Conservation (phyloP, 2,113 vertebrate genomes). For the Leptocoma aspasia region DNA sequence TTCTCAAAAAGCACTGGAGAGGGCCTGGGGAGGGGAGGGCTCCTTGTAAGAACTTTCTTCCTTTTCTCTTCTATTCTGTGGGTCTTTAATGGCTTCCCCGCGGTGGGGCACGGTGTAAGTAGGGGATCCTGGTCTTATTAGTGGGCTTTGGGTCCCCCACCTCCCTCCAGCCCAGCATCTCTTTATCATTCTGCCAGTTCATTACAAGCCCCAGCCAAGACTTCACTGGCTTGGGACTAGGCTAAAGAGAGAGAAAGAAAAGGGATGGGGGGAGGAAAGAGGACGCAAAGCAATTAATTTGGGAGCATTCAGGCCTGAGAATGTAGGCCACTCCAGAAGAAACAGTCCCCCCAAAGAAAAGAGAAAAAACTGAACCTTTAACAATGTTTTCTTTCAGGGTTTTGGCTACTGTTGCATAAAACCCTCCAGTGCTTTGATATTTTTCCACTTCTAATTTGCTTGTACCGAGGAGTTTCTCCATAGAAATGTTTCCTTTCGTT, state of each 20-base stretch:
- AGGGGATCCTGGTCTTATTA: conserved; percentile 85
- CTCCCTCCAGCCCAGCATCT: conserved; percentile 37
- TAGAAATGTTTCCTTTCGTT: conserved; percentile 4
- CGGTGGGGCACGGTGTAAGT: conserved; percentile 69
- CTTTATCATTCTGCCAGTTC: conserved; percentile 74
- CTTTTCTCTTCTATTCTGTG: conserved; percentile 66
- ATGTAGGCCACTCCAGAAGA: conserved; percentile 58
- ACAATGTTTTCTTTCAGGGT: conserved; percentile 59
- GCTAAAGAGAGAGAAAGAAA: conserved; percentile 34
- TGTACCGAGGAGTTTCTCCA: neutral
- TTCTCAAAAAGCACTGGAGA: conserved; percentile 70
- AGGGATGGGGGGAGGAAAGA: conserved; percentile 30
- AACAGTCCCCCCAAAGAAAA: neutral
- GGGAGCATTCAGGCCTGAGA: conserved; percentile 65
- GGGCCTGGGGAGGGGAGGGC: conserved; percentile 46
- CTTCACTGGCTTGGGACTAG: neutral
- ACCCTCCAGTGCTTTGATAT: conserved; percentile 47
- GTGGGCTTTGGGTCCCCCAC: conserved; percentile 53
- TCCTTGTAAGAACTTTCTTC: conserved; percentile 58
- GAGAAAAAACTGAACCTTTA: conserved; percentile 66
- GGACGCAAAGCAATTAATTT: conserved; percentile 82
- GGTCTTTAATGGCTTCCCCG: conserved; percentile 75
- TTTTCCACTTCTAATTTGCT: conserved; percentile 42
- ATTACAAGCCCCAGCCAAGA: conserved; percentile 65
- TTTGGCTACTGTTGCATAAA: conserved; percentile 55